Conservation (phyloP, 1,140 invertebrate genomes). For the Rhopalosiphum padi region DNA sequence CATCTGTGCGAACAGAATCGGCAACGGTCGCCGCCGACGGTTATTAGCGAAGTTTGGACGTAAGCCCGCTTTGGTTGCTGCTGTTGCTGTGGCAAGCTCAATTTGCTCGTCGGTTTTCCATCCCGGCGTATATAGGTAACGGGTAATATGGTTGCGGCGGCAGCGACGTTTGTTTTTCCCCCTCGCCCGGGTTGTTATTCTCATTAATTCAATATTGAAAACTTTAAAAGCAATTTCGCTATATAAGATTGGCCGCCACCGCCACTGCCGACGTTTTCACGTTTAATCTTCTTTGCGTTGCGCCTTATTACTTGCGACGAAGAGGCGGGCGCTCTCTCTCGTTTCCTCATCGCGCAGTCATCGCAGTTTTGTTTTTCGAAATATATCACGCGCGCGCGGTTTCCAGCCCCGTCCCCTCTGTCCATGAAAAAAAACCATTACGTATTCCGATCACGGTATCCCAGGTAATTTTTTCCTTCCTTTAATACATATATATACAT, state of each 20-base stretch:
- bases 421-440: not conserved
- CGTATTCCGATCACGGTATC: slow-evolving; percentile 24
- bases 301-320: slow-evolving; percentile 22
- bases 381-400: slow-evolving; percentile 33
- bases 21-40: not conserved
- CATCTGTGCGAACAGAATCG: not conserved
- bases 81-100: not conserved
- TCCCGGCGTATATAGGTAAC: not conserved
- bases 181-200: not conserved
- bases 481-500: not conserved
- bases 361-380: slow-evolving; percentile 34
- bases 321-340: not conserved
- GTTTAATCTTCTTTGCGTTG: slow-evolving; percentile 37
- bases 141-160: not conserved
- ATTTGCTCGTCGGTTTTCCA: slow-evolving; percentile 18
- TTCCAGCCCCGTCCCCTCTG: not conserved
- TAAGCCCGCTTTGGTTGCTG: not conserved
- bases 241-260: not conserved
- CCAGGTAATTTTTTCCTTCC: slow-evolving; percentile 32
- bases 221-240: slow-evolving; percentile 30
- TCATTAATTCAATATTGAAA: slow-evolving; percentile 39
- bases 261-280: not conserved
- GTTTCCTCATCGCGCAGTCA: not conserved
- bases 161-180: not conserved
- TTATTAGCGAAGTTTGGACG: slow-evolving; percentile 31